These are phyloP conservation scores for Eumaeus atala DNA, from an alignment of 1,140 invertebrate genomes.

Conservation along the genomic window DNA sequence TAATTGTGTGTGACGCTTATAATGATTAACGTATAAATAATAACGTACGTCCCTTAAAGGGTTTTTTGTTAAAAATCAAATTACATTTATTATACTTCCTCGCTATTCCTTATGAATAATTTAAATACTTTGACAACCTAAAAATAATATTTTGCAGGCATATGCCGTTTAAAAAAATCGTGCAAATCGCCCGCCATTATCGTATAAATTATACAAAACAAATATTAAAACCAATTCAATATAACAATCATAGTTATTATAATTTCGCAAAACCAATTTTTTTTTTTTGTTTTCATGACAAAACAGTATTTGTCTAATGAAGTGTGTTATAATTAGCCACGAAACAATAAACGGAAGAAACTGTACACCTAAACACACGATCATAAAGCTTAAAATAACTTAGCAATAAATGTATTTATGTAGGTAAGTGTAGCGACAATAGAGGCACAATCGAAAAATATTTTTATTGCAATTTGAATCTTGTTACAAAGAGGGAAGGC, in stretches of 20 bases:
- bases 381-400: conserved; percentile 1
- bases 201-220: conserved; percentile 14
- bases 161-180: conserved; percentile 1
- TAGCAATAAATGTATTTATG: background rate
- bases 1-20: too few species aligned
- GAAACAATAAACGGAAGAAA: conserved; percentile 11
- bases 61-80: too few species aligned
- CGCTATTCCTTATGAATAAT: too few species aligned
- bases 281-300: conserved; percentile 19
- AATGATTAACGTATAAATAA: too few species aligned
- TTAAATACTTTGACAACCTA: too few species aligned
- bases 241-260: conserved; percentile 1
- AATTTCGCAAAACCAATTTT: background rate
- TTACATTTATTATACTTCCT: too few species aligned
- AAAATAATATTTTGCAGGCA: too few species aligned
- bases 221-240: conserved; percentile 14
- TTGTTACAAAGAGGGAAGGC: conserved; percentile 13
- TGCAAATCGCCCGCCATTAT: background rate
- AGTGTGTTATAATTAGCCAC: conserved; percentile 42
- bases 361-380: background rate
- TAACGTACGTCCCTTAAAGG: too few species aligned
- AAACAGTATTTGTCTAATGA: conserved; percentile 38
- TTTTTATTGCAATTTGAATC: conserved; percentile 1
- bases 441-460: background rate
- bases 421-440: background rate